A percentile compares a stretch with the other conserved stretches of the same genome.
These are phyloP conservation scores for Lithosia quadra DNA, from an alignment of 2,888 invertebrate species.

Conservation along the genomic window DNA sequence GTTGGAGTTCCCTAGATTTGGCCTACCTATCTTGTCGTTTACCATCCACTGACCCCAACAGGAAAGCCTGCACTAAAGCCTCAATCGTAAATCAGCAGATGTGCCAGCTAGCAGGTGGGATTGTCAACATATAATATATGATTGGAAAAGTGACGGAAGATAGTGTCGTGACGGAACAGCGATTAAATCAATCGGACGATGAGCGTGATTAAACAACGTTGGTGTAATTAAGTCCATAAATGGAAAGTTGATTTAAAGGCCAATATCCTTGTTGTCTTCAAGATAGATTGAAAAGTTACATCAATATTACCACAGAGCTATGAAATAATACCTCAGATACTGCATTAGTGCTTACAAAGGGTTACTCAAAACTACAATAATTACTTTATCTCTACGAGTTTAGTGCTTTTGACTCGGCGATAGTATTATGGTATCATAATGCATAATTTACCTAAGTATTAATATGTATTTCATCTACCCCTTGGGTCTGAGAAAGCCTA, in stretches of 20 bases:
- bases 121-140: not conserved
- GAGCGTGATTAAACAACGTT: not conserved
- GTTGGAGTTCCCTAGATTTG: not conserved
- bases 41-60: too few species aligned
- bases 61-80: too few species aligned
- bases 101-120: not conserved
- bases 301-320: not conserved
- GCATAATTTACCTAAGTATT: too few species aligned
- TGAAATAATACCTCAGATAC: not conserved
- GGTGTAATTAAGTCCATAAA: slow-evolving; percentile 4
- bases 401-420: not conserved
- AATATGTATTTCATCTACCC: not conserved
- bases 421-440: not conserved
- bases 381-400: too few species aligned
- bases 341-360: not conserved
- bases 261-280: not conserved
- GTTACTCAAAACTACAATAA: not conserved
- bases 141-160: not conserved
- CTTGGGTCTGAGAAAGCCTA: not conserved
- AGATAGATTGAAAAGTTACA: not conserved
- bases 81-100: too few species aligned
- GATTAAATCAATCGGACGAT: slow-evolving; percentile 12
- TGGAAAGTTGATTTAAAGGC: slow-evolving; percentile 1
- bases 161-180: not conserved
- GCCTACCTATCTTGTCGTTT: too few species aligned